Percentiles rank a stretch among this genome's conserved stretches.
Conservation (phyloP, 2,888 invertebrate species). For the Cremastinae sp. region DNA sequence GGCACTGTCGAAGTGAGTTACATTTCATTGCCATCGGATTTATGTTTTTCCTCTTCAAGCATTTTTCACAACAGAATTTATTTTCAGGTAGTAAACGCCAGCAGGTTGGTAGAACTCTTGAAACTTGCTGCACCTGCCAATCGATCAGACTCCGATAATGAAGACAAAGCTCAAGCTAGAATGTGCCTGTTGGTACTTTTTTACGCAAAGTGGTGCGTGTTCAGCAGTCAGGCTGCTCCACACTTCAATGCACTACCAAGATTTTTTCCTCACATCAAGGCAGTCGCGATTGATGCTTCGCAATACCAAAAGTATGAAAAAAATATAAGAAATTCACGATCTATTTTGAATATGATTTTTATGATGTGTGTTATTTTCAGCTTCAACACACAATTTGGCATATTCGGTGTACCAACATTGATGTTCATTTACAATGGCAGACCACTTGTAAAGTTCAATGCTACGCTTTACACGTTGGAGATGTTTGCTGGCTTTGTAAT, state of each 20-base stretch:
- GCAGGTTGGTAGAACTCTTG: constrained; percentile 85
- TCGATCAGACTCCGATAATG: constrained; percentile 79
- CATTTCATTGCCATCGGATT: background rate
- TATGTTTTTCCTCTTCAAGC: background rate
- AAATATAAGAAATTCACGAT: too few species aligned
- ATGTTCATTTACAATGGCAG: constrained; percentile 94
- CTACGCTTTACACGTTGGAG: constrained; percentile 89
- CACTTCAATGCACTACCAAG: constrained; percentile 94
- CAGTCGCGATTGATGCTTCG: constrained; percentile 94
- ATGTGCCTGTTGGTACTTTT: constrained; percentile 91
- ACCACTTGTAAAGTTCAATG: constrained; percentile 92
- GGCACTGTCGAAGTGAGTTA: constrained; percentile 74
- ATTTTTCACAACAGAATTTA: constrained; percentile 1
- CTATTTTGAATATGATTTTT: background rate
- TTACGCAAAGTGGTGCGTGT: constrained; percentile 94
- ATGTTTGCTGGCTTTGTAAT: constrained; percentile 89
- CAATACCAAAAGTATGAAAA: constrained; percentile 86
- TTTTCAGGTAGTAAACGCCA: constrained; percentile 86
- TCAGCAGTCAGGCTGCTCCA: constrained; percentile 94
- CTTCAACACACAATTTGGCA: constrained; percentile 94
- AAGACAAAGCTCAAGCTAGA: constrained; percentile 82
- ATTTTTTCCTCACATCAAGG: constrained; percentile 91
- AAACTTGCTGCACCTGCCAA: constrained; percentile 85
- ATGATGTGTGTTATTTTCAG: constrained; percentile 74
- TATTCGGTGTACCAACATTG: constrained; percentile 93